Base-by-base conservation (phyloP, 2,888 invertebrate species). In the Apodemia zela region DNA sequence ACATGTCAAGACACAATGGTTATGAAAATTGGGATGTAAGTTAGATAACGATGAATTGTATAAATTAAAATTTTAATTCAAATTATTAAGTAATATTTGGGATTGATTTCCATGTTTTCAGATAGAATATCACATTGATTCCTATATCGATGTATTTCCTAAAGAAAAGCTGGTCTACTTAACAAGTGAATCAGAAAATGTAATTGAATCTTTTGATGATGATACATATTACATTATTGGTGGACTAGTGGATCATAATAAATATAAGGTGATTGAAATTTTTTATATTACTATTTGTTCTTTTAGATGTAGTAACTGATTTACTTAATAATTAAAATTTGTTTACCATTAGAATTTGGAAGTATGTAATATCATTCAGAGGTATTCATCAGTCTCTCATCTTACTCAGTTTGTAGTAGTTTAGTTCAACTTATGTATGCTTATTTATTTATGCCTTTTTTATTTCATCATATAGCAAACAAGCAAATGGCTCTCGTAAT, bases 171-270 rank as follows among this genome's bases (percentile, higher is more conserved):
- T 99, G 63, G 94, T 99, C 1, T 99, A 99, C 86, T 92, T 99
- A 70, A 96, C 97, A 5, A 98, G 98, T 84, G 99, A 99, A 84
- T 99, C 99, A 15, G 95, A 97, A 59, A 97, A 97, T 89, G 87
- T 97, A 7, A 93, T 99, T 69, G 93, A 94, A 64, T 82, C 85
- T 62, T 92, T 98, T 74, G 95, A 97, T 72, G 93, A 95, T 25
- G 93, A 95, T 68, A 95, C 95, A 78, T 94, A 95, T 59, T 99
- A 99, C 78, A 94, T 99, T 61, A 99, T 99, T 81, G 99, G 99
- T 51, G 99, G 99, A 33, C 89, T 99, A 58, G 98, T 99, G 0
- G 99, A 99, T 89, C 99, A 99, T 81, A 99, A 99, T 88, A 94
- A 96, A 72, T 96, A 98, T 72, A 99, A 99, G 93, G 97, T 95